Evolutionary conservation across 1,140 invertebrate genomes (phyloP), one percentile per base, ranked within the genome.

Genomic region (Centruroides vittatus): DNA sequence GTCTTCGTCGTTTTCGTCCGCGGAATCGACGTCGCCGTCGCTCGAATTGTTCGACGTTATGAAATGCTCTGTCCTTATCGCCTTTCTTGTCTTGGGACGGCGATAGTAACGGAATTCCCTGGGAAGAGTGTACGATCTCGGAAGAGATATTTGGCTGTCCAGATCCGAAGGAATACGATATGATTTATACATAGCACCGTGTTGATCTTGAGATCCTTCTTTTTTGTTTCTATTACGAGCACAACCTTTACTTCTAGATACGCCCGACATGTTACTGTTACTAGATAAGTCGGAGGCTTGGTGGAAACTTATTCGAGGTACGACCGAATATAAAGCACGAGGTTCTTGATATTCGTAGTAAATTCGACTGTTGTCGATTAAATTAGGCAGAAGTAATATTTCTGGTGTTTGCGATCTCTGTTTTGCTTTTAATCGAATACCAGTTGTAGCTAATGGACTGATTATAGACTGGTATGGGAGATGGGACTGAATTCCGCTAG

Each of bases 11-110:
- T 69, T 64, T 48, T 71, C 70, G 53, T 70, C 71, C 8, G 68
- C 70, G 10, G 71, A 72, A 63, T 72, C 71, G 3, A 72, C 71
- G 57, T 73, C 73, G 84, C 87, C 88, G 72, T 89, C 87, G 69
- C 86, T 88, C 68, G 86, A 89, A 69, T 89, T 89, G 8, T 86
- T 89, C 53, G 85, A 88, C 36, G 84, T 81, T 13, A 87, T 74
- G 69, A 84, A 83, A 70, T 83, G 82, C 60, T 82, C 79, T 3
- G 77, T 62, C 13, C 78, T 70, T 3, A 77, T 74, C 47, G 79
- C 70, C 69, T 80, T 81, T 65, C 73, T 73, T 50, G 73, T 71
- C 61, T 74, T 77, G 9, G 75, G 78, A 61, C 83, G 50, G 0
- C 63, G 51, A 58, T 86, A 86, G 73, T 88, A 89, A 67, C 86